phyloP scores from a whole-genome alignment of 1,140 invertebrate genomes.

The Periplaneta americana region DNA sequence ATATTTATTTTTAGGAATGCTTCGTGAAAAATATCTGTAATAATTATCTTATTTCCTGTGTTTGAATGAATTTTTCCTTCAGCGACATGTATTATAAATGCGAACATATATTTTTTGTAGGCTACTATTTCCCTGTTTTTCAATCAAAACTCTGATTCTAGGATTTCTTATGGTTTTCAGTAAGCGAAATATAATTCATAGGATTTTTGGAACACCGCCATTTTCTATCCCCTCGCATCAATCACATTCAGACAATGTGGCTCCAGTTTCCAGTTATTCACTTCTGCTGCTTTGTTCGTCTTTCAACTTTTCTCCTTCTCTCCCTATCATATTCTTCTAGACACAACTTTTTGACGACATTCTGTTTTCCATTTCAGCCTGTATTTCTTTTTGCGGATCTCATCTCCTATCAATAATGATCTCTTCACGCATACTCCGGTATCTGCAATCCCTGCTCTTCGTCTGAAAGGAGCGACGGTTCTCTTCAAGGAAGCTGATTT shows the following conservation, averaged over 20 bases:
- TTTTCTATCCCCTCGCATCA: background rate
- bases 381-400: background rate
- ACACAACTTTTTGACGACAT: background rate
- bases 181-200: background rate
- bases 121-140: too few species aligned
- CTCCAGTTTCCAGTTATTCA: background rate
- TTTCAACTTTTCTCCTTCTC: background rate
- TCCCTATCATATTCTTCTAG: too few species aligned
- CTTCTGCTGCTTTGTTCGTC: background rate
- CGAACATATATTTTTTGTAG: too few species aligned
- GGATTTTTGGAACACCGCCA: background rate
- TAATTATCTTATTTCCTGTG: too few species aligned
- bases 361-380: background rate
- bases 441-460: background rate
- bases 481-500: too few species aligned
- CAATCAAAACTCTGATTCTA: background rate
- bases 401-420: background rate
- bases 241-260: background rate
- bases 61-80: too few species aligned
- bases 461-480: background rate
- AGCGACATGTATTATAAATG: too few species aligned
- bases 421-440: background rate
- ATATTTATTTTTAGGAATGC: too few species aligned
- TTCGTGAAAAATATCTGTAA: too few species aligned
- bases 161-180: background rate